A percentile compares a stretch with the other conserved stretches of the same genome.
phyloP scores from a whole-genome alignment of 2,797 vertebrate species.

The Mycteria americana region DNA sequence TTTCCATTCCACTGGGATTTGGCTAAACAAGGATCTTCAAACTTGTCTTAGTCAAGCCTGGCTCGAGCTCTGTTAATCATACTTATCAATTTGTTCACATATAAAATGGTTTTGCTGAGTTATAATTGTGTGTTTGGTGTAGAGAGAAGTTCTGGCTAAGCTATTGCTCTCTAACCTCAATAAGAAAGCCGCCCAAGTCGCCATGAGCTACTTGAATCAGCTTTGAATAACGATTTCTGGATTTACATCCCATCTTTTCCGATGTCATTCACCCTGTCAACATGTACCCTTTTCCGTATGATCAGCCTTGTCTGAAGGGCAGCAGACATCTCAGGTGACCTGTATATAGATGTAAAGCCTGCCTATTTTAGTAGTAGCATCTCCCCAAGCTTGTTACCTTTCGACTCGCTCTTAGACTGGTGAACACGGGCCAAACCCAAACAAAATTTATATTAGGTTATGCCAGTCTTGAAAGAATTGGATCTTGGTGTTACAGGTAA shows the following conservation, averaged over 20 bases:
- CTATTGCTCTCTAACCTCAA: background rate
- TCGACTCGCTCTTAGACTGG: background rate
- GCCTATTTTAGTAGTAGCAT: background rate
- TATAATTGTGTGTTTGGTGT: background rate
- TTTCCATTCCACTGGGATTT: background rate
- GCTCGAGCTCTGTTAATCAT: background rate
- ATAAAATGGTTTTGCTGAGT: background rate
- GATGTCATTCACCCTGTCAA: background rate
- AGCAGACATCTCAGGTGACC: background rate
- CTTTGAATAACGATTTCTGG: background rate
- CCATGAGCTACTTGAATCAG: background rate
- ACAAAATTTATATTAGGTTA: background rate
- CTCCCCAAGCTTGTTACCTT: background rate
- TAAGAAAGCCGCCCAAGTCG: background rate
- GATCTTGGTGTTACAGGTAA: background rate
- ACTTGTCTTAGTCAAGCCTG: background rate
- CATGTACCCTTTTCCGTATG: background rate
- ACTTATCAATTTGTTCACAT: background rate
- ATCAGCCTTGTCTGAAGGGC: background rate
- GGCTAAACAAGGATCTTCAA: background rate
- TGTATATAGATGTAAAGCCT: background rate
- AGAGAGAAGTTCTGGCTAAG: background rate
- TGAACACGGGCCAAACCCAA: background rate
- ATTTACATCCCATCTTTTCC: background rate
- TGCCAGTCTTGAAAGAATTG: accelerated